phyloP scores from a whole-genome alignment of 2,113 vertebrate species.

The Ardeotis arabs region DNA sequence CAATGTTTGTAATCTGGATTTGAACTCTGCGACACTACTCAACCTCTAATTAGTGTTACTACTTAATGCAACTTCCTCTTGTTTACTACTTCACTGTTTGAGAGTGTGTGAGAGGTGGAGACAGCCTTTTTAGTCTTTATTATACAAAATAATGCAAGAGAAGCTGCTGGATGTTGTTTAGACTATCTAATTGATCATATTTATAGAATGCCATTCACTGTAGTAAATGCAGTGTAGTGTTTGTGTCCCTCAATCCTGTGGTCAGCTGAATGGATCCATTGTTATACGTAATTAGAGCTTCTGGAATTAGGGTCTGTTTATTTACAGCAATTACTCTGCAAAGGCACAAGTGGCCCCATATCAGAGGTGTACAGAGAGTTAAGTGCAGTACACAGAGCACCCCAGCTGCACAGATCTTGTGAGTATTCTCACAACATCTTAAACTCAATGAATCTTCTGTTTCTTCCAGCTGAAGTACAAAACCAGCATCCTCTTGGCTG shows the following conservation, averaged over 20 bases:
- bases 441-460: background rate
- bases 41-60: background rate
- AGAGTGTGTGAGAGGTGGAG: background rate
- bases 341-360: background rate
- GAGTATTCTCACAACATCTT: background rate
- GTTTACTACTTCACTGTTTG: background rate
- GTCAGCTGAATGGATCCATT: constrained; percentile 35
- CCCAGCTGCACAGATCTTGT: background rate
- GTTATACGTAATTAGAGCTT: constrained; percentile 28
- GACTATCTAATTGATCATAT: constrained; percentile 31
- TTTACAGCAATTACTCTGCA: constrained; percentile 10
- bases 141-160: background rate
- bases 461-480: background rate
- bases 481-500: background rate
- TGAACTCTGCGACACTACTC: background rate
- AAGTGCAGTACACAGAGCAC: background rate
- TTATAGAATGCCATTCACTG: constrained; percentile 35
- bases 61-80: constrained; percentile 5
- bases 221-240: constrained; percentile 11
- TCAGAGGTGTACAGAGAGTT: background rate
- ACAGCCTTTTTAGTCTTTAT: constrained; percentile 16
- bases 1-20: background rate
- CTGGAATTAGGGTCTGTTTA: constrained; percentile 49
- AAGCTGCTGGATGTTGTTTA: constrained; percentile 49
- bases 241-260: background rate